Percentiles rank a stretch among this genome's conserved stretches.
These are phyloP conservation scores for Antrozous pallidus DNA, from an alignment of 2,797 vertebrate species.

Conservation along the genomic window DNA sequence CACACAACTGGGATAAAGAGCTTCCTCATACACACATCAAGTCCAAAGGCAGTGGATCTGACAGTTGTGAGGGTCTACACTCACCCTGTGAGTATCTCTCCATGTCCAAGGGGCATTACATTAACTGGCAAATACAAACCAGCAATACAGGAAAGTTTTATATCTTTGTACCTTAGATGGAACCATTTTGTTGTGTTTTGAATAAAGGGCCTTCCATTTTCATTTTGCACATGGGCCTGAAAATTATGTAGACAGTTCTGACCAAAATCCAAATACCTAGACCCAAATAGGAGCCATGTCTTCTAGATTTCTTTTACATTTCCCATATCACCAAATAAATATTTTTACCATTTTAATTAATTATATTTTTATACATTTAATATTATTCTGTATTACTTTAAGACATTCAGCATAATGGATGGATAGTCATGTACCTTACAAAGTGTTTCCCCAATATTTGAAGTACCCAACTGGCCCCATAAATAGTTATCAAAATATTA, in stretches of 20 bases:
- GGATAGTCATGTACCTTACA: no score
- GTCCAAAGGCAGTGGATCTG: neutral
- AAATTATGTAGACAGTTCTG: neutral
- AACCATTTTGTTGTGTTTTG: neutral
- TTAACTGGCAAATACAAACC: neutral
- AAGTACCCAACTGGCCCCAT: no score
- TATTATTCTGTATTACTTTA: no score
- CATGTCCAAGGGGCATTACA: neutral
- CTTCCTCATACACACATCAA: neutral
- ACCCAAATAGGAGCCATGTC: neutral
- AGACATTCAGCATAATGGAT: no score
- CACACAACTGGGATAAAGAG: neutral
- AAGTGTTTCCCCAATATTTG: no score
- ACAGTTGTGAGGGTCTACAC: neutral
- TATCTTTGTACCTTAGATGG: neutral
- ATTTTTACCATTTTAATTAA: no score
- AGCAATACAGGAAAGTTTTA: neutral
- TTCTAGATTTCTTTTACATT: no score
- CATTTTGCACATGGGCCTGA: neutral
- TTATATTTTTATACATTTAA: no score
- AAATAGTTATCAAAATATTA: no score
- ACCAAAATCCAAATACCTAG: neutral
- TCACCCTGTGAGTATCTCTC: neutral
- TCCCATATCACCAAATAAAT: no score
- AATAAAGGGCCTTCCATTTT: neutral